Base-by-base conservation (phyloP, 2,113 vertebrate genomes). In the Balaeniceps rex region DNA sequence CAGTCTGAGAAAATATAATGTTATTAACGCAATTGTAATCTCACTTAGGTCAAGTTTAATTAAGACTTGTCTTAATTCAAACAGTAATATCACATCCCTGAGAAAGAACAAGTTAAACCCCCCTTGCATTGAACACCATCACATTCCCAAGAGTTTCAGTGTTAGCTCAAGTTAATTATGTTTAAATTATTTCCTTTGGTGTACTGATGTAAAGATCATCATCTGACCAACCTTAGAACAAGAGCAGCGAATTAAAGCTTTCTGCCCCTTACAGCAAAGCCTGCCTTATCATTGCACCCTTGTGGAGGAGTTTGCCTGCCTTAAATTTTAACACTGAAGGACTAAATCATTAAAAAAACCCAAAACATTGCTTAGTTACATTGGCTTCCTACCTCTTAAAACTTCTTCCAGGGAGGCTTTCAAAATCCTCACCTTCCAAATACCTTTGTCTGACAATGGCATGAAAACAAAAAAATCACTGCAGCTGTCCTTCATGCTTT, bases 131-230 rank as follows among this genome's bases (percentile, higher is more conserved):
- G 60, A 85, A 36, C 28, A 57, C 47, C 36, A 52, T 13, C 14
- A 8, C 2, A 5, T 60, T 93, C 90, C 88, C 92, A 57, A 63
- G 95, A 86, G 92, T 80, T 86, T 40, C 83, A 61, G 44, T 44
- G 79, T 86, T 94, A 86, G 47, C 85, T 90, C 88, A 44, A 85
- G 66, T 72, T 96, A 95, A 95, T 94, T 77, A 89, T 14, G 46
- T 87, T 91, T 66, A 83, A 96, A 81, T 74, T 66, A 69, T 91
- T 93, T 93, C 69, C 55, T 91, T 80, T 51, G 49, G 17, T 54
- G 31, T 71, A 58, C 29, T 5, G 16, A 28, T 72, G 61, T n/a
- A 79, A 93, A 79, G 92, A 65, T 76, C 66, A 75, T 60, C 63
- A 31, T 69, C 66, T 88, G 90, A 92, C 63, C 64, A 44, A 44